Evolutionary conservation across 2,797 vertebrate species (phyloP).

Genomic region (Hephaestus fuliginosus): DNA sequence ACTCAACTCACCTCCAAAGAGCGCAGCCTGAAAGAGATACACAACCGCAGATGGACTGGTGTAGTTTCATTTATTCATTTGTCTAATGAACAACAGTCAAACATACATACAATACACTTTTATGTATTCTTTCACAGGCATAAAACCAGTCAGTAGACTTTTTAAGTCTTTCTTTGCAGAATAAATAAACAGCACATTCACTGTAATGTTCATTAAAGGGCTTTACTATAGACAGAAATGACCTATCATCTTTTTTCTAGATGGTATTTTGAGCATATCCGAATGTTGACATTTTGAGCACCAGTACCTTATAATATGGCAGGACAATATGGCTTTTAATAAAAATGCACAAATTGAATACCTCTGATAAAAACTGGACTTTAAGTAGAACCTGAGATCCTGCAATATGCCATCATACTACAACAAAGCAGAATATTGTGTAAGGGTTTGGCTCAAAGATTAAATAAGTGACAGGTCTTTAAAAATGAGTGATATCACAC

Average conservation of each 20-base stretch:
- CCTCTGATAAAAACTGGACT: constrained; percentile 38
- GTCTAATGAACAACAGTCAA: constrained; percentile 65
- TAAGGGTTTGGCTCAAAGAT: constrained; percentile 33
- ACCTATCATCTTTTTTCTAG: constrained; percentile 24
- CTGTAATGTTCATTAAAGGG: constrained; percentile 55
- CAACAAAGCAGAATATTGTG: constrained; percentile 23
- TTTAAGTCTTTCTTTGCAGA: constrained; percentile 49
- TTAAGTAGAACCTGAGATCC: constrained; percentile 73
- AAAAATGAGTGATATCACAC: constrained; percentile 21
- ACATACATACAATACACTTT: constrained; percentile 59
- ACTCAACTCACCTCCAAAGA: constrained; percentile 38
- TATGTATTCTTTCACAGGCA: constrained; percentile 56
- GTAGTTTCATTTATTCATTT: constrained; percentile 81
- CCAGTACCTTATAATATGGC: constrained; percentile 51
- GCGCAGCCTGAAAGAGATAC: constrained; percentile 38
- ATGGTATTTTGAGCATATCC: constrained; percentile 30
- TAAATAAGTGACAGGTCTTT: constrained; percentile 1
- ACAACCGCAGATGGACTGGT: constrained; percentile 60
- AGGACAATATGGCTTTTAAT: constrained; percentile 66
- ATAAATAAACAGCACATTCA: constrained; percentile 81
- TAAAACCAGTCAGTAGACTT: constrained; percentile 50
- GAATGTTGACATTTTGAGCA: constrained; percentile 55
- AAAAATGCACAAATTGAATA: constrained; percentile 47
- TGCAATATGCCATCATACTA: constrained; percentile 22
- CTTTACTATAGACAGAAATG: constrained; percentile 47